These are phyloP conservation scores for Lutjanus campechanus DNA, from an alignment of 2,797 vertebrate genomes.

Conservation along the genomic window DNA sequence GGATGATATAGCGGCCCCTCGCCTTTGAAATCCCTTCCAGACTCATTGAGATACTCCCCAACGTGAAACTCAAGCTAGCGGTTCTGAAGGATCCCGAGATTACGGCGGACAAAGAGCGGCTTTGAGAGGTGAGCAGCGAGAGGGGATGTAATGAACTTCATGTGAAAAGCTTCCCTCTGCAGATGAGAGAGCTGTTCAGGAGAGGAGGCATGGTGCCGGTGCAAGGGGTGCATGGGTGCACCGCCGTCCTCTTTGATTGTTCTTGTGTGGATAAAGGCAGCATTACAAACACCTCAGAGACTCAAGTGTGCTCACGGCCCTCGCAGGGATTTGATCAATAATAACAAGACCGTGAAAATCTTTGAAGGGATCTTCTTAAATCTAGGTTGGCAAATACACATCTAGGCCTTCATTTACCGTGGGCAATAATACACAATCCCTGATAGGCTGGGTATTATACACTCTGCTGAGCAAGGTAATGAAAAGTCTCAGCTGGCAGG, in stretches of 20 bases:
- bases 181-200: slow-evolving; percentile 76
- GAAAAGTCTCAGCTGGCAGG: slow-evolving; percentile 50
- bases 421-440: slow-evolving; percentile 40
- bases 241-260: slow-evolving; percentile 68
- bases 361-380: slow-evolving; percentile 36
- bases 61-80: slow-evolving; percentile 85
- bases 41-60: slow-evolving; percentile 82
- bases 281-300: slow-evolving; percentile 56
- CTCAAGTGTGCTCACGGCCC: slow-evolving; percentile 10
- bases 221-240: slow-evolving; percentile 46
- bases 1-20: slow-evolving; percentile 79
- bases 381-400: neutral
- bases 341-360: slow-evolving; percentile 19
- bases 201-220: slow-evolving; percentile 59
- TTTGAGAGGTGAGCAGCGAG: slow-evolving; percentile 80
- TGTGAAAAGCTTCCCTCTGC: slow-evolving; percentile 81
- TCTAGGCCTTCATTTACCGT: slow-evolving; percentile 21
- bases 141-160: slow-evolving; percentile 85
- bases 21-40: slow-evolving; percentile 86
- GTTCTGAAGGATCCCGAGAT: slow-evolving; percentile 83
- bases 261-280: slow-evolving; percentile 56
- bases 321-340: slow-evolving; percentile 51
- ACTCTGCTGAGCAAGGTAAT: slow-evolving; percentile 68
- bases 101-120: slow-evolving; percentile 83
- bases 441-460: slow-evolving; percentile 47